Evolutionary conservation across 2,797 vertebrate species (phyloP).

Genomic region (Columba guinea): DNA sequence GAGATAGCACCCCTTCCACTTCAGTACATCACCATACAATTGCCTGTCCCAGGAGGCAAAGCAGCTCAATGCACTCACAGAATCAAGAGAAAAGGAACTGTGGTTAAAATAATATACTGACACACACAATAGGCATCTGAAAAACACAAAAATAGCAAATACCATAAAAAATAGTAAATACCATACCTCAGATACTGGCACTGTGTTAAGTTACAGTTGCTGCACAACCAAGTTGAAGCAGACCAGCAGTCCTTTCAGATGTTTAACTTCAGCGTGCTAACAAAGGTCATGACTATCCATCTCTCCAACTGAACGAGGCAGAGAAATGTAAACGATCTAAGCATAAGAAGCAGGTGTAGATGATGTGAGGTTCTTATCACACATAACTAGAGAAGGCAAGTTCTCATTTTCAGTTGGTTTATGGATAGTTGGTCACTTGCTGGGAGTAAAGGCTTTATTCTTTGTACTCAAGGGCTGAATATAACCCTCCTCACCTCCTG

Average conservation of each 20-base stretch:
- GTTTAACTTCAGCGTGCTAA: not conserved
- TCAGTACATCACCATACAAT: not conserved
- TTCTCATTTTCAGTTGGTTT: not conserved
- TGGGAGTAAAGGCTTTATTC: not conserved
- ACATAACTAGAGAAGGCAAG: not conserved
- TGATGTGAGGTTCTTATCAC: not conserved
- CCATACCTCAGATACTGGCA: not conserved
- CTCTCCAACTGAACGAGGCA: not conserved
- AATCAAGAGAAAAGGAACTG: not conserved
- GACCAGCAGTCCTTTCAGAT: not conserved
- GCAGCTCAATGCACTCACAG: not conserved
- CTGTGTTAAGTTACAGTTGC: not conserved
- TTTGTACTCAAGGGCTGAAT: not conserved
- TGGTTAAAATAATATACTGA: not conserved
- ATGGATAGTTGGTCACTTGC: not conserved
- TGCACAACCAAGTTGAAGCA: accelerated
- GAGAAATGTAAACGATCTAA: not conserved
- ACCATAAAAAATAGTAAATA: not conserved
- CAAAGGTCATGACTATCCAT: not conserved
- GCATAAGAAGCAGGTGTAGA: not conserved
- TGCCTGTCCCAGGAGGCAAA: not conserved
- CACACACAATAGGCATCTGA: not conserved
- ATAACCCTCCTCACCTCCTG: not conserved
- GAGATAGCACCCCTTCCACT: not conserved
- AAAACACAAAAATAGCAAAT: not conserved